These are phyloP conservation scores for Netelia inedita DNA, from an alignment of 2,888 invertebrate genomes.

Conservation along the genomic window DNA sequence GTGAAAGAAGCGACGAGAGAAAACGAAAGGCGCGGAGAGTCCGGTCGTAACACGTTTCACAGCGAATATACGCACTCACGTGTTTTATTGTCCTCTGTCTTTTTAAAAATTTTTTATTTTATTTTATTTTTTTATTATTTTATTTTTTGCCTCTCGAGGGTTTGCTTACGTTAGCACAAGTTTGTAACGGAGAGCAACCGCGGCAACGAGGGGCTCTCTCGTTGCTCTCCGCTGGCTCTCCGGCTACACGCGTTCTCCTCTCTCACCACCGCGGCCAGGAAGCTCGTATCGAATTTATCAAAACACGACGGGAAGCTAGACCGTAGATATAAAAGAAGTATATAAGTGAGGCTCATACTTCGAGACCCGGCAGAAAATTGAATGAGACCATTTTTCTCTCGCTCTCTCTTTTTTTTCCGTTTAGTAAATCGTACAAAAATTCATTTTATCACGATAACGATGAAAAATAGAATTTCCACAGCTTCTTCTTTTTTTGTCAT, in stretches of 20 bases:
- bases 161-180: constrained; percentile 62
- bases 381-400: constrained; percentile 44
- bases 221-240: constrained; percentile 6
- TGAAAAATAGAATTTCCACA: no score
- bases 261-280: constrained; percentile 74
- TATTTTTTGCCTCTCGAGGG: not conserved
- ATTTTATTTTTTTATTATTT: no score
- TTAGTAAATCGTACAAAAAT: not conserved
- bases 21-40: not conserved
- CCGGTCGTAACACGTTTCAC: not conserved
- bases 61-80: constrained; percentile 56
- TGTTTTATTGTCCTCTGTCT: constrained; percentile 6
- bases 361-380: constrained; percentile 45
- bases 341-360: constrained; percentile 40
- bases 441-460: not conserved
- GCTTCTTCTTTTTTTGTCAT: no score
- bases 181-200: constrained; percentile 60
- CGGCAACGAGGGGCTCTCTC: constrained; percentile 1
- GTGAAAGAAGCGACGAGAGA: not conserved
- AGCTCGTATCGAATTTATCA: constrained; percentile 82
- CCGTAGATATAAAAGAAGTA: constrained; percentile 57
- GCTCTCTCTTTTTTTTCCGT: not conserved
- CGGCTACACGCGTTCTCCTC: constrained; percentile 4
- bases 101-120: not conserved
- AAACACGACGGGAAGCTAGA: constrained; percentile 80